Evolutionary conservation across 1,140 invertebrate genomes (phyloP).

Genomic region (Camponotus vicinus): DNA sequence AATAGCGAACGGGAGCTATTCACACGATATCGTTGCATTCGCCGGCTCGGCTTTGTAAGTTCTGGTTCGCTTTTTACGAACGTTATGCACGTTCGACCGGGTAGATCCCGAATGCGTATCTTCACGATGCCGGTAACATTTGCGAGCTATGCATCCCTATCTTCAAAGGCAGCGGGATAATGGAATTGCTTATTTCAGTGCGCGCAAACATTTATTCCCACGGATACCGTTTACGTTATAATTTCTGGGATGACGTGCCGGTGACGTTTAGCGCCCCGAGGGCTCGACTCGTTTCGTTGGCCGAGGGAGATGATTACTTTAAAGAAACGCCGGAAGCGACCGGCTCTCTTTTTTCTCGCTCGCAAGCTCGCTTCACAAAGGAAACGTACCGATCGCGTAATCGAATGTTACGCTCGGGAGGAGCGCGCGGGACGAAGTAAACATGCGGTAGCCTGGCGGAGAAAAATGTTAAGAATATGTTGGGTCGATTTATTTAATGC

Average conservation of each 20-base stretch:
- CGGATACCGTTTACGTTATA: slow-evolving; percentile 74
- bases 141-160: slow-evolving; percentile 31
- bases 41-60: slow-evolving; percentile 8
- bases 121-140: slow-evolving; percentile 49
- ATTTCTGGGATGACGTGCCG: slow-evolving; percentile 67
- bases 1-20: slow-evolving; percentile 8
- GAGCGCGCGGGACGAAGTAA: slow-evolving; percentile 10
- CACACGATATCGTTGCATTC: background rate
- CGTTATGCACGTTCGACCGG: background rate
- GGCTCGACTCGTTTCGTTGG: slow-evolving; percentile 23
- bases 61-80: slow-evolving; percentile 25
- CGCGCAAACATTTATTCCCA: slow-evolving; percentile 75
- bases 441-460: background rate
- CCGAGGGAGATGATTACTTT: slow-evolving; percentile 41
- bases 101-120: background rate
- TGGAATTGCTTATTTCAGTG: slow-evolving; percentile 79
- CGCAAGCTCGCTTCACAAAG: slow-evolving; percentile 40
- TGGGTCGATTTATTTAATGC: slow-evolving; percentile 45
- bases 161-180: slow-evolving; percentile 76
- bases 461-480: slow-evolving; percentile 34
- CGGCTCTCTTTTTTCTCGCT: background rate
- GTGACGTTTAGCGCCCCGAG: slow-evolving; percentile 31
- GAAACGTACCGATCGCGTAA: slow-evolving; percentile 35
- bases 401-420: slow-evolving; percentile 35
- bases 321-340: slow-evolving; percentile 47